phyloP scores from a whole-genome alignment of 2,113 vertebrate species.

The Podocnemis expansa region DNA sequence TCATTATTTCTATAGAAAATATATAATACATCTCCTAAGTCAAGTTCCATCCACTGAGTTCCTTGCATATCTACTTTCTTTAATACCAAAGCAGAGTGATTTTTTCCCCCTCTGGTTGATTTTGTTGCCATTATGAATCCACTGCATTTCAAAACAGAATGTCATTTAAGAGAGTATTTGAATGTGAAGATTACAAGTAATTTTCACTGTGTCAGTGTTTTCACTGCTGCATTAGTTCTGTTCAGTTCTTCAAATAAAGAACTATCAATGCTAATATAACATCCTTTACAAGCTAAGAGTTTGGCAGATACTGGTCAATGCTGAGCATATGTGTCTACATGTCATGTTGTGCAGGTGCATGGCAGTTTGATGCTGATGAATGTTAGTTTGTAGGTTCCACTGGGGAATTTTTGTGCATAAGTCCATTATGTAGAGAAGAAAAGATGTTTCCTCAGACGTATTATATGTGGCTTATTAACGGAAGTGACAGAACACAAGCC shows the following conservation, averaged over 20 bases:
- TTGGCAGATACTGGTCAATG: neutral
- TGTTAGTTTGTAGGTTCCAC: neutral
- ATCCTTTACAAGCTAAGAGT: neutral
- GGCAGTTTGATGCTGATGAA: neutral
- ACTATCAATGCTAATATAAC: neutral
- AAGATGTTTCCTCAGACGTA: neutral
- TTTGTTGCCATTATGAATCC: neutral
- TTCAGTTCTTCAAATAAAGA: neutral
- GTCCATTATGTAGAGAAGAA: neutral
- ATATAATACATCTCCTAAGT: neutral
- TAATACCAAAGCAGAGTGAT: neutral
- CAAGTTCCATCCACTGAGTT: neutral
- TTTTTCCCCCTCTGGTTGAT: neutral
- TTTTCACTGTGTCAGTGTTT: neutral
- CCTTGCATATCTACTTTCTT: neutral
- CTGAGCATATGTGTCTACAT: neutral
- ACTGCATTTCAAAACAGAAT: neutral
- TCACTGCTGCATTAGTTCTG: neutral
- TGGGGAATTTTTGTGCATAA: neutral
- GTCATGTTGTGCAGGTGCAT: neutral
- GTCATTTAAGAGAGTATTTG: neutral
- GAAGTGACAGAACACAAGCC: neutral
- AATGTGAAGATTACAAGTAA: neutral
- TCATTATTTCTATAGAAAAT: neutral
- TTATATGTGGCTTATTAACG: neutral